phyloP scores from a whole-genome alignment of 2,113 vertebrate species.

The Myrmophylax atrothorax region DNA sequence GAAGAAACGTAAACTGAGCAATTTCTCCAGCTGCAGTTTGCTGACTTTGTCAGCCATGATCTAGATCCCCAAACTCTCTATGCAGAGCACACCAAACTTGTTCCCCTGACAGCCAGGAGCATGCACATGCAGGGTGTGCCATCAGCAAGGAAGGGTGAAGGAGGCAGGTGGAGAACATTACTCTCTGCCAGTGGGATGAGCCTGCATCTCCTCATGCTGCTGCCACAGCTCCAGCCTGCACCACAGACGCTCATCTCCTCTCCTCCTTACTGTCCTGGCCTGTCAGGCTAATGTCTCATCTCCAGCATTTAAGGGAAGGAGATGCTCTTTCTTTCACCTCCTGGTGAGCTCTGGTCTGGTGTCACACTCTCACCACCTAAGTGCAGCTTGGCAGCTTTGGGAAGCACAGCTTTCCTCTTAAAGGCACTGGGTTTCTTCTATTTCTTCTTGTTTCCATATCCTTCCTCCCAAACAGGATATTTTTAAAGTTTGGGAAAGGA shows the following conservation, averaged over 20 bases:
- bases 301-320: not conserved
- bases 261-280: accelerated
- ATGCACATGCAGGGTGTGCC: accelerated
- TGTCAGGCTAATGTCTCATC: not conserved
- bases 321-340: not conserved
- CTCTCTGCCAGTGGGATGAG: not conserved
- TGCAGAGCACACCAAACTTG: not conserved
- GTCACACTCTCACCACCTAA: accelerated
- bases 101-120: not conserved
- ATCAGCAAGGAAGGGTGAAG: not conserved
- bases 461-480: not conserved
- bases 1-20: not conserved
- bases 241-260: not conserved
- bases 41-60: not conserved
- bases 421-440: not conserved
- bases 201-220: not conserved
- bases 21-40: not conserved
- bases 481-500: slow-evolving; percentile 11
- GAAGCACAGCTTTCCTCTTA: not conserved
- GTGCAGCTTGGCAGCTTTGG: not conserved
- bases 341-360: not conserved
- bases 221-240: not conserved
- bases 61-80: not conserved
- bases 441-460: not conserved
- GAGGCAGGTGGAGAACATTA: accelerated